Conservation (phyloP, 2,113 vertebrate species). For the Apodemus sylvaticus region DNA sequence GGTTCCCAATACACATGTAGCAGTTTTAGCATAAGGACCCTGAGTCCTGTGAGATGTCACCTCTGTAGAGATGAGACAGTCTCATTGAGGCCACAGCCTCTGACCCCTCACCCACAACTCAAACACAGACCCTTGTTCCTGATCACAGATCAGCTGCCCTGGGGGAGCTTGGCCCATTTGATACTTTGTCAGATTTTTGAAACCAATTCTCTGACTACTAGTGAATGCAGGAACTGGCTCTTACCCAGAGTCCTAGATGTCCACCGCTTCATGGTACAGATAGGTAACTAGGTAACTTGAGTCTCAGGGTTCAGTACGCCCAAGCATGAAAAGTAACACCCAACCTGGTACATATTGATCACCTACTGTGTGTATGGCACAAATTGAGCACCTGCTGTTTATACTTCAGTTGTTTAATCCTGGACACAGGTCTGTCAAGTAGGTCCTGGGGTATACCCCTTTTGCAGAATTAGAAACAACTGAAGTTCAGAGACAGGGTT, state of each 20-base stretch:
- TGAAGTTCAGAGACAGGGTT: background rate
- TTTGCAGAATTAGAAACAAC: slow-evolving; percentile 40
- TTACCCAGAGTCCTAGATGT: background rate
- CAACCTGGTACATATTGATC: background rate
- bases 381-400: background rate
- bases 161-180: background rate
- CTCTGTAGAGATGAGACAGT: background rate
- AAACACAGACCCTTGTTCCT: background rate
- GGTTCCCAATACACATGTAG: background rate
- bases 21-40: background rate
- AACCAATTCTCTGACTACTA: background rate
- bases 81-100: background rate
- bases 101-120: background rate
- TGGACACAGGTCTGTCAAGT: background rate
- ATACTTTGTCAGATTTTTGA: background rate
- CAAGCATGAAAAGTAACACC: background rate
- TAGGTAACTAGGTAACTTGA: background rate
- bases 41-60: background rate
- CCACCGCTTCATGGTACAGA: background rate
- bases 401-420: background rate
- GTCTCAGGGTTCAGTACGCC: background rate
- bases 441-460: background rate
- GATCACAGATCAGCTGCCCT: background rate
- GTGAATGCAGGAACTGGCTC: background rate
- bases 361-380: background rate